These are phyloP conservation scores for Rhinoptilus africanus DNA, from an alignment of 2,113 vertebrate genomes.

Conservation along the genomic window DNA sequence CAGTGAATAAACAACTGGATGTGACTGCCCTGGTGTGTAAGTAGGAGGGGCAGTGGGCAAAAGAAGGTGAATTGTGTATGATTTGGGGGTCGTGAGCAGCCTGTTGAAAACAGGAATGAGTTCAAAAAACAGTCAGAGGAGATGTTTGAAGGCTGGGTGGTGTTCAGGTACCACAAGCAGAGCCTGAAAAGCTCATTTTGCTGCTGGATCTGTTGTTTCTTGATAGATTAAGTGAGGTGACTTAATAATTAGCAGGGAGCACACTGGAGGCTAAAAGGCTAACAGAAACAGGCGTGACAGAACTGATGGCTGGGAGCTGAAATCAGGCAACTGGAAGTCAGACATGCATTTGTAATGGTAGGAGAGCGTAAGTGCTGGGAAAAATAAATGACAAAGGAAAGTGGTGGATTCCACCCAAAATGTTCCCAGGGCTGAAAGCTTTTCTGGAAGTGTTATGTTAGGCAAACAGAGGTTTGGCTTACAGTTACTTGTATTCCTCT, in stretches of 20 bases:
- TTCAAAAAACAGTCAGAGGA: not conserved
- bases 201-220: not conserved
- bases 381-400: not conserved
- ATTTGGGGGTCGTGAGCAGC: not conserved
- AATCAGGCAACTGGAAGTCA: not conserved
- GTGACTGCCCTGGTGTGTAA: not conserved
- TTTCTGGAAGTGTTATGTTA: not conserved
- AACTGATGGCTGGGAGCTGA: not conserved
- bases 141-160: not conserved
- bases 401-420: not conserved
- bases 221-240: not conserved
- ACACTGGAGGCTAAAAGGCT: accelerated
- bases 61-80: not conserved
- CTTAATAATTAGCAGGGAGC: not conserved
- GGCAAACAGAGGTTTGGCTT: not conserved
- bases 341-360: not conserved
- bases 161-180: not conserved
- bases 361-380: not conserved
- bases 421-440: not conserved
- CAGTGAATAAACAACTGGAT: not conserved
- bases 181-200: not conserved
- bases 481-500: not conserved
- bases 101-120: not conserved
- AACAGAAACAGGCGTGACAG: not conserved
- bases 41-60: not conserved